Evolutionary conservation across 2,888 invertebrate genomes (phyloP), one percentile per base, ranked within the genome.

Genomic region (Villa cingulata): DNA sequence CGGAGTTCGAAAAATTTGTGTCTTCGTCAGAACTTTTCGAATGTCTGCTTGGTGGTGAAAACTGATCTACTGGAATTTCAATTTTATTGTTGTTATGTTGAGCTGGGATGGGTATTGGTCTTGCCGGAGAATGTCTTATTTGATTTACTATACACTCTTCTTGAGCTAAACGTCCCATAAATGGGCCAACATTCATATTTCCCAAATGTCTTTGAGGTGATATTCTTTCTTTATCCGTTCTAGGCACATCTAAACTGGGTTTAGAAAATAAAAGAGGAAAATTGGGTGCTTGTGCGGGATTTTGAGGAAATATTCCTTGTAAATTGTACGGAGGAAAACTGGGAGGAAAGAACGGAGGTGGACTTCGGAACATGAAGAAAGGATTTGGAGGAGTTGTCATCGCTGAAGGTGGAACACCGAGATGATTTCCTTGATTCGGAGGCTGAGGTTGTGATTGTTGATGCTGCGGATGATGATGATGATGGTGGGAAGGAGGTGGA

Each of bases 291-390:
- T 59, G 59, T 12, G 61, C 56, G 3, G 66, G 59, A 45, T 77
- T 76, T 1, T 80, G 76, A 2, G 80, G 75, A 52, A 76, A 76
- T 51, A 70, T 62, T n/a, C 61, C 59, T 32, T 78, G 74, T 23
- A 79, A 65, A 18, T 74, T 74, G 14, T 79, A 76, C 7, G 72
- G 75, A 20, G 74, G 72, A 59, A 84, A 81, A 42, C 74, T 71
- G 1, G 78, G 75, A 16, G 78, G 77, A 58, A 81, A 82, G 56
- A 80, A 79, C 2, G 78, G 77, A 4, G 74, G 67, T 2, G 81
- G 78, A 12, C 81, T 76, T 53, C 84, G 75, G 61, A 86, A 85
- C 65, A 86, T 77, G 15, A 83, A 72, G 62, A 84, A 86, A 0
- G 82, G 83, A 58, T 77, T 77, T 7, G 72, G 66, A 65, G 59